Conservation (phyloP, 2,113 vertebrate genomes). For the Spheniscus mendiculus region DNA sequence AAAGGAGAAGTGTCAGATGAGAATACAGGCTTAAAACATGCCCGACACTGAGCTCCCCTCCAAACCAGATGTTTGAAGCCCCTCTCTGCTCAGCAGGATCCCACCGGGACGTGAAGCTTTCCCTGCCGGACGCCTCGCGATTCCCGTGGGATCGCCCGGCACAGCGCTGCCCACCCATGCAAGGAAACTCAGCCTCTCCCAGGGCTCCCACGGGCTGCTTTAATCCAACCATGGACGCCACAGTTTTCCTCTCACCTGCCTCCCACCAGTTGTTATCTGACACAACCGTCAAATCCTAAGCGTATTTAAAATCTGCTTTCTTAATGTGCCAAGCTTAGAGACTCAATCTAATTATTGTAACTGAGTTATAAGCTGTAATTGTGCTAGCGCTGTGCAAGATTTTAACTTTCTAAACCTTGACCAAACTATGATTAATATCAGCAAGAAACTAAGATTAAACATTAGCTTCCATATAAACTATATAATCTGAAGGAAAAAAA, state of each 20-base stretch:
- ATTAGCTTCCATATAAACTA: not conserved
- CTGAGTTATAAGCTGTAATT: not conserved
- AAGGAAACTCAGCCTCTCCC: not conserved
- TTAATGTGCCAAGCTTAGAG: not conserved
- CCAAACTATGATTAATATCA: not conserved
- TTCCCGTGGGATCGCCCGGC: fast-evolving
- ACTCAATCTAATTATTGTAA: not conserved
- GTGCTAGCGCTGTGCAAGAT: not conserved
- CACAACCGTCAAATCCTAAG: not conserved
- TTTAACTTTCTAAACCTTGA: not conserved
- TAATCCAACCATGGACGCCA: not conserved
- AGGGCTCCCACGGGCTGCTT: not conserved
- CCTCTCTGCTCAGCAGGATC: not conserved
- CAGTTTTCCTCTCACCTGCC: constrained; percentile 11
- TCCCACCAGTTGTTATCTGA: not conserved
- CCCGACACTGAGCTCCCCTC: not conserved
- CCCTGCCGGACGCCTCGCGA: not conserved
- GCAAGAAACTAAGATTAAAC: not conserved
- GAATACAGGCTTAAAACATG: fast-evolving
- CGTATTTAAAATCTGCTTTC: not conserved
- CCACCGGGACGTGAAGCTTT: not conserved
- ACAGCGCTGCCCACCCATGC: not conserved
- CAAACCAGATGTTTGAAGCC: not conserved
- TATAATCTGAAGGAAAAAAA: not conserved
- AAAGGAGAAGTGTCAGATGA: not conserved